Evolutionary conservation across 53 echinoderm and acorn worm species (phyloP).

Genomic region (Patiria pectinifera): DNA sequence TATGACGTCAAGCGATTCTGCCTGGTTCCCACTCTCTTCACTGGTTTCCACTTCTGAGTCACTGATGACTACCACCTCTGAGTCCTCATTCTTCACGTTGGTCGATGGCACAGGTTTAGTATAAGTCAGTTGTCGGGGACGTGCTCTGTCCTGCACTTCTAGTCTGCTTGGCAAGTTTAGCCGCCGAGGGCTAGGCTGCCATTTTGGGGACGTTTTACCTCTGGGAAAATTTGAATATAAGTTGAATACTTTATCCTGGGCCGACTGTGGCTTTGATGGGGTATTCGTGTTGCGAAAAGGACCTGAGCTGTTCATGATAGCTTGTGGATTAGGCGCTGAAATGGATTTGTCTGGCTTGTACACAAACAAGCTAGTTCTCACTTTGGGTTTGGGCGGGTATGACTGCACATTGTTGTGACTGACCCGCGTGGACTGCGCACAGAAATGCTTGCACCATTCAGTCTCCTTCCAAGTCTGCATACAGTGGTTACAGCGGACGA

Average conservation of each 20-base stretch:
- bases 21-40: neutral
- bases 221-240: neutral
- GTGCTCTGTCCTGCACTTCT: neutral
- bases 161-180: no score
- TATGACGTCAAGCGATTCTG: constrained; percentile 33
- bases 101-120: neutral
- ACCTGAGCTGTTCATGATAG: neutral
- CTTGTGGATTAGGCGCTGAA: neutral
- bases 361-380: neutral
- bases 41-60: constrained; percentile 28
- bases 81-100: constrained; percentile 16
- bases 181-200: neutral
- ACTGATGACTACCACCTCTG: constrained; percentile 4
- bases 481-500: constrained; percentile 12
- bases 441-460: neutral
- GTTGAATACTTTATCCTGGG: neutral
- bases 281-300: neutral
- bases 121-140: neutral
- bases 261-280: neutral
- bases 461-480: neutral
- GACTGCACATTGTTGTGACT: neutral
- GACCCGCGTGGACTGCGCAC: constrained; percentile 2
- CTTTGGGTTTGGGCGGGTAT: no score
- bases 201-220: constrained; percentile 17
- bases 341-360: neutral